phyloP scores from a whole-genome alignment of 1,140 invertebrate species.

The Tyrophagus putrescentiae region DNA sequence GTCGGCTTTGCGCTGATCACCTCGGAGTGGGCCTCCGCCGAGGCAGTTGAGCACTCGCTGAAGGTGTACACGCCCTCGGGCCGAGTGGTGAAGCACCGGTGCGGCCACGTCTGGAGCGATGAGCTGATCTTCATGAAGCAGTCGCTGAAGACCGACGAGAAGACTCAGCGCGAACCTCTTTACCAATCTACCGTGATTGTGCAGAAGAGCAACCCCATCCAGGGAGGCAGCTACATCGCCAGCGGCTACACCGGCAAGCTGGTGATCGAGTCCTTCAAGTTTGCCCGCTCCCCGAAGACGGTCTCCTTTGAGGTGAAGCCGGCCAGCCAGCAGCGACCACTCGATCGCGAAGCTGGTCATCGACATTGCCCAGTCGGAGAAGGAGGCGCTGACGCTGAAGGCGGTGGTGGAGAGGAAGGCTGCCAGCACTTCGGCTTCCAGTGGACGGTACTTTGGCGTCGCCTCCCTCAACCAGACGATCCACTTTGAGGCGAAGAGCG shows the following conservation, averaged over 20 bases:
- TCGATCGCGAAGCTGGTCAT: neutral
- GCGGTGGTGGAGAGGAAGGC: neutral
- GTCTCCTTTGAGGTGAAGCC: neutral
- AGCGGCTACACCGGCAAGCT: neutral
- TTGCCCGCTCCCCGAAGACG: constrained; percentile 2
- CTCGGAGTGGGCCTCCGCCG: neutral
- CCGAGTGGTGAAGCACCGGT: neutral
- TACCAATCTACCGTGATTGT: neutral
- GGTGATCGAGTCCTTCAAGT: neutral
- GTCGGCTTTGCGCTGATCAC: neutral
- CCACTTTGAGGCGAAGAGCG: neutral
- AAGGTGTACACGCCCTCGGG: constrained; percentile 1
- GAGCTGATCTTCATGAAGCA: neutral
- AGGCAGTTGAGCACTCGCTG: neutral
- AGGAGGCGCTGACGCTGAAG: constrained; percentile 10
- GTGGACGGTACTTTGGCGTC: neutral
- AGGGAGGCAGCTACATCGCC: neutral
- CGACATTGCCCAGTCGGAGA: neutral
- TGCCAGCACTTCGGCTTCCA: neutral
- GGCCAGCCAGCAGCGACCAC: neutral
- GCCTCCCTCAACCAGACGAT: neutral
- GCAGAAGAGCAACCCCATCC: neutral
- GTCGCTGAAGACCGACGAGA: neutral
- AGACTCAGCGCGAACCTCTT: neutral
- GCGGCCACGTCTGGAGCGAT: too few relatives aligned